Conservation (phyloP, 2,113 vertebrate genomes). For the Lasiurus borealis region DNA sequence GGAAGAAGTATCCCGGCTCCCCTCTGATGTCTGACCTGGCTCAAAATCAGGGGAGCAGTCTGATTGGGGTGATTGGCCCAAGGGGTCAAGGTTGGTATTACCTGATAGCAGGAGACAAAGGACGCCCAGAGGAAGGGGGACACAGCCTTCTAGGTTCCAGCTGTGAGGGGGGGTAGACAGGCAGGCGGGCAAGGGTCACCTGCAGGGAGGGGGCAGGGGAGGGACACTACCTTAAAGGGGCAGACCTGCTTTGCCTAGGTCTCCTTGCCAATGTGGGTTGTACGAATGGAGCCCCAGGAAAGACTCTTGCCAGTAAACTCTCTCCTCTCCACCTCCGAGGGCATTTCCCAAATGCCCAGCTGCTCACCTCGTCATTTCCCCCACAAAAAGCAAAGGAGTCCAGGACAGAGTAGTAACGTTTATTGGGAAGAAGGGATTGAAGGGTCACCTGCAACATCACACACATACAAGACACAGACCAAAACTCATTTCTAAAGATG, state of each 20-base stretch:
- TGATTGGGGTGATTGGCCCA: neutral
- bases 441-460: neutral
- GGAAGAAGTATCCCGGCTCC: neutral
- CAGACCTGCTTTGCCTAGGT: conserved; percentile 64
- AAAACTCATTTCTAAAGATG: conserved; percentile 47
- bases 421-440: conserved; percentile 71
- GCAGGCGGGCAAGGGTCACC: conserved; percentile 79
- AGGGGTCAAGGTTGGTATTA: conserved; percentile 63
- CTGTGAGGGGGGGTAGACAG: conserved; percentile 20
- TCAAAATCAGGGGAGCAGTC: neutral
- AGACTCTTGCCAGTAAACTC: neutral
- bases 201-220: conserved; percentile 67
- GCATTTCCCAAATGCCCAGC: neutral
- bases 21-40: neutral
- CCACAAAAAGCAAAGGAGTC: conserved; percentile 60
- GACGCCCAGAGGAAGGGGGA: conserved; percentile 69
- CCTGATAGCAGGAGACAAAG: conserved; percentile 70
- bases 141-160: conserved; percentile 68
- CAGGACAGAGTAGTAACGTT: conserved; percentile 62
- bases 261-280: neutral
- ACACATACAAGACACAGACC: neutral
- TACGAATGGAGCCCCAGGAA: too few relatives aligned
- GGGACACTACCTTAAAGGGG: conserved; percentile 82
- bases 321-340: neutral
- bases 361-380: neutral